Evolutionary conservation across 2,113 vertebrate genomes (phyloP), one percentile per base, ranked within the genome.

Genomic region (Astatotilapia flaviijosephi): DNA sequence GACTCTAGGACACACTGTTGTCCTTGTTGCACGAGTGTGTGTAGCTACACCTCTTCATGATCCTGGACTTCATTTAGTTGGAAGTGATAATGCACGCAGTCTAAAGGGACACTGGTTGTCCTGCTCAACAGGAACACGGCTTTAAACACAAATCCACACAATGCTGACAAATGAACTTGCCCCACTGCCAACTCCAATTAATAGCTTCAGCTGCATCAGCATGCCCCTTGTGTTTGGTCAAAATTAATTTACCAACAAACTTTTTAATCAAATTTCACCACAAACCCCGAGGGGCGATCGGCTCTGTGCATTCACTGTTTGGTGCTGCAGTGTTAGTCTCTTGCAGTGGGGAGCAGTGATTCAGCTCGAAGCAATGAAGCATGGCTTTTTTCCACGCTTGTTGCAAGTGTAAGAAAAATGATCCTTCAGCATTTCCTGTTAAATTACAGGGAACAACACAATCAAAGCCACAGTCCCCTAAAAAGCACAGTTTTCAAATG

Each of bases 191-290:
- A 77, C 84, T 92, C 93, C 90, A 92, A 92, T 94, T 95, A 92
- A 83, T 35, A 23, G 83, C 84, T 86, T 3, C 84, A 82, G 88
- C 88, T 23, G 31, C 90, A 91, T 93, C 94, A 95, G 89, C 91
- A 91, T 75, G 87, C 88, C 86, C 86, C 90, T 80, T 51, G 83
- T 89, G 94, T 93, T 93, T 89, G 90, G 62, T 90, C 85, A 85
- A 90, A 91, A 93, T 93, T 86, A 89, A 95, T 93, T 94, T 91
- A 90, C 86, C 85, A 91, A 88, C 92, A 93, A 93, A 91, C 89
- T 93, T 93, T 93, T 92, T 93, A 93, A 95, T 95, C 90, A 91
- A 86, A 91, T 88, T 90, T 82, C 82, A 62, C 73, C 42, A 23
- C 86, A 23, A 3, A 15, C 70, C 90, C 92, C n/a, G 68, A 86